Base-by-base conservation (phyloP, 2,888 invertebrate species). In the Dynastes tityus region DNA sequence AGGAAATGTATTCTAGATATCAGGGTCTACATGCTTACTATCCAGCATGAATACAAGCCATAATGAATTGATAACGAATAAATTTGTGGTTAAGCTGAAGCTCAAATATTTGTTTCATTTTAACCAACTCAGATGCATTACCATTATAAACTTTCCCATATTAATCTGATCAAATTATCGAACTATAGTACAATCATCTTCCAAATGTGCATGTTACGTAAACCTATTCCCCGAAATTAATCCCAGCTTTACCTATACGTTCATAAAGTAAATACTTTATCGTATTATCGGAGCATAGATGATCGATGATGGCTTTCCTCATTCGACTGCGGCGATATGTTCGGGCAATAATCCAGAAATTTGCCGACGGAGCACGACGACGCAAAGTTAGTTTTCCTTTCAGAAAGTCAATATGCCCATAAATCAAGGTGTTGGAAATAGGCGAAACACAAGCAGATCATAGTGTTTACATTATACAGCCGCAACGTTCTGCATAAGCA, bases 281-380 rank as follows among this genome's bases (percentile, higher is more conserved):
- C 64, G 32, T 64, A 37, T n/a, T 64, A 64, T 29, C 64, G 64
- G 37, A 37, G 64, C 32, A 64, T 37, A 64, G 64, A 64, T 64
- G 64, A 64, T 64, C 64, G 37, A 64, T 32, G 64, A 64, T 29
- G 64, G n/a, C 13, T 64, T 32, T 13, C 64, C 32, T 29, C 64
- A n/a, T 13, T 29, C 37, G 40, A 64, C 32, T 64, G 64, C 37
- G 29, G 63, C 63, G 1, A 63, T 63, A 63, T 63, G 32, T 63
- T 63, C 63, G n/a, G 64, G 13, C 64, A 64, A 64, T 64, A 64
- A 64, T 64, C 64, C 64, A 29, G 64, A 64, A 64, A 37, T n/a
- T n/a, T 37, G 64, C 29, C 37, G 64, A 2, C 64, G 32, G 32
- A 13, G 37, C 64, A 32, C 32, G 37, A 37, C 37, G 37, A 64